phyloP scores from a whole-genome alignment of 2,113 vertebrate species.

The Tenrec ecaudatus region DNA sequence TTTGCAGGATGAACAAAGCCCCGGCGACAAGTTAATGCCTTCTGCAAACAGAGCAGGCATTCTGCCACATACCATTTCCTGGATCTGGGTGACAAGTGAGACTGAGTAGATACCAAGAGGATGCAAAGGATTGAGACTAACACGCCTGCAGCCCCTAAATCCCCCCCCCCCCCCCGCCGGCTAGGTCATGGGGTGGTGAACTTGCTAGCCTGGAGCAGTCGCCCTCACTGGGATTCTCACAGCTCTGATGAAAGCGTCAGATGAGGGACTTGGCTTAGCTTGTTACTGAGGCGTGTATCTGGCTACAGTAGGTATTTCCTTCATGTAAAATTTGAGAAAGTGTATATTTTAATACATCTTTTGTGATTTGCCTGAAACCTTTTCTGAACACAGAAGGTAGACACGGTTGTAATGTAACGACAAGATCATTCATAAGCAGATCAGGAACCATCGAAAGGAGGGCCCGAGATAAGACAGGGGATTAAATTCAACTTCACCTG shows the following conservation, averaged over 20 bases:
- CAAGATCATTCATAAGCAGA: not conserved
- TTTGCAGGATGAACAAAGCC: conserved; percentile 48
- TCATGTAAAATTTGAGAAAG: not conserved
- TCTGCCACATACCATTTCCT: conserved; percentile 51
- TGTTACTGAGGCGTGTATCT: not conserved
- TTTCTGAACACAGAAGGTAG: conserved; percentile 20
- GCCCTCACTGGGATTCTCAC: not conserved
- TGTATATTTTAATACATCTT: not conserved
- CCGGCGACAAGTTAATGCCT: conserved; percentile 23
- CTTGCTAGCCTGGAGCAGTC: not conserved
- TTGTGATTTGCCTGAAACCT: not conserved
- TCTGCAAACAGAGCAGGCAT: conserved; percentile 43
- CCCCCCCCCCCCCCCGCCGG: not conserved
- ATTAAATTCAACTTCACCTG: not conserved
- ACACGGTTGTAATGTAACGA: not conserved
- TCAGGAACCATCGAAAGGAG: not conserved
- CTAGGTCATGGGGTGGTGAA: not conserved
- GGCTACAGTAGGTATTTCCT: not conserved
- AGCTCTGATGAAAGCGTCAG: conserved; percentile 1
- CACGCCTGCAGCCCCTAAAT: not conserved
- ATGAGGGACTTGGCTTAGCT: not conserved
- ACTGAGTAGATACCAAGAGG: not conserved
- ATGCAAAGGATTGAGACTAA: not conserved
- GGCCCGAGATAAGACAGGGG: not conserved
- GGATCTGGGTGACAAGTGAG: conserved; percentile 44